Base-by-base conservation (phyloP, 37 sponge, comb jelly and placozoan species). In the Spongia lamella region DNA sequence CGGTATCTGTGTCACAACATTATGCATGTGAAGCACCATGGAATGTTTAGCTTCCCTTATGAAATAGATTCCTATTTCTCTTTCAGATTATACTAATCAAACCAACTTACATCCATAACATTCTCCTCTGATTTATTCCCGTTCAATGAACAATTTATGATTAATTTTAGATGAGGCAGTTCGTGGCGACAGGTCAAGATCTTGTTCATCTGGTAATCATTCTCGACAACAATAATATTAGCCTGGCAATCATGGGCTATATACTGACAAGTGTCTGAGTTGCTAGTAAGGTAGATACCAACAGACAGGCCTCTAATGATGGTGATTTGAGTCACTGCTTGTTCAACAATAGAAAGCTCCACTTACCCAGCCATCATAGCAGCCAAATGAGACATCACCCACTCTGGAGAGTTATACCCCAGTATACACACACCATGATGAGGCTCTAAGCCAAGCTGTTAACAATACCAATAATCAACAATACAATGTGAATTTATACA, bases 321-420 rank as follows among this genome's bases (percentile, higher is more conserved):
- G 13, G 73, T 57, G 39, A 4, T 31, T 22, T 60, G 62, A 24
- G 22, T 75, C 3, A 19, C 40, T 6, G 56, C 36, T n/a, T 55
- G 56, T 55, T 55, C 29, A n/a, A n/a, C n/a, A n/a, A n/a, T n/a
- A n/a, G 75, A 2, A 36, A 2, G 38, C 57, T 39, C 9, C 26
- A 9, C 21, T 25, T 24, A 90, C 91, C 91, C 78, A 22, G 91
- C 87, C 91, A 90, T 85, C 26, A 90, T 87, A 33, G 89, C 55
- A 9, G 78, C 95, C 63, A 94, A 65, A 53, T 79, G 60, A 55
- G 86, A 29, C 37, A 94, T 86, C 40, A 82, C 72, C 95, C 95
- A 94, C 66, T 90, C 93, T 0, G 95, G 93, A 4, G 95, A 74
- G 63, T 90, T 90, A 75, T 83, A 90, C n/a, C 95, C 95, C 1